These are phyloP conservation scores for Kryphioiulus occultus DNA, from an alignment of 2,888 invertebrate genomes.

Conservation along the genomic window DNA sequence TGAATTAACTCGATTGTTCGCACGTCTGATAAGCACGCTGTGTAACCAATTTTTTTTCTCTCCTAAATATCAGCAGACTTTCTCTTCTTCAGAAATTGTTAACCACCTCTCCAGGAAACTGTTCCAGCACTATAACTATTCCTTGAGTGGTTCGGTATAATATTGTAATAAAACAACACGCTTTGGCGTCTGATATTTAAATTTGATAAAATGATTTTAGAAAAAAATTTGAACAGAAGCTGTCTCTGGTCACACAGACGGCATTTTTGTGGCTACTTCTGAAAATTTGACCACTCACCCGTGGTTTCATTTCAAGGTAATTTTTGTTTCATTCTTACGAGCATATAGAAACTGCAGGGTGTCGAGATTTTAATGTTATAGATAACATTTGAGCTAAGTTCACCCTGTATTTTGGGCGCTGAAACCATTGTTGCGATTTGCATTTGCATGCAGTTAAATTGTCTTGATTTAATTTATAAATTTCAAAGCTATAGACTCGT, in stretches of 20 bases:
- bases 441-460: no score
- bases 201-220: background rate
- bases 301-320: background rate
- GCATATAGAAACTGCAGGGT: background rate
- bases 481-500: no score
- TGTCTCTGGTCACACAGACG: background rate
- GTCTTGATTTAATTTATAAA: no score
- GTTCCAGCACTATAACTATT: background rate
- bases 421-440: no score
- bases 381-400: background rate
- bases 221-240: background rate
- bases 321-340: background rate
- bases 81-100: background rate
- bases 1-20: no score
- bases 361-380: background rate
- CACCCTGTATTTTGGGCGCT: background rate
- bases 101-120: background rate
- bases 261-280: background rate
- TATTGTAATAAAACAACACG: background rate
- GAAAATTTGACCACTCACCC: constrained; percentile 1
- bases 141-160: background rate
- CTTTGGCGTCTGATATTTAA: background rate
- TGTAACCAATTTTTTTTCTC: no score
- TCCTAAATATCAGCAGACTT: background rate
- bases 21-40: no score